Evolutionary conservation across 2,888 invertebrate species (phyloP), one percentile per base, ranked within the genome.

Genomic region (Entomobrya multifasciata): DNA sequence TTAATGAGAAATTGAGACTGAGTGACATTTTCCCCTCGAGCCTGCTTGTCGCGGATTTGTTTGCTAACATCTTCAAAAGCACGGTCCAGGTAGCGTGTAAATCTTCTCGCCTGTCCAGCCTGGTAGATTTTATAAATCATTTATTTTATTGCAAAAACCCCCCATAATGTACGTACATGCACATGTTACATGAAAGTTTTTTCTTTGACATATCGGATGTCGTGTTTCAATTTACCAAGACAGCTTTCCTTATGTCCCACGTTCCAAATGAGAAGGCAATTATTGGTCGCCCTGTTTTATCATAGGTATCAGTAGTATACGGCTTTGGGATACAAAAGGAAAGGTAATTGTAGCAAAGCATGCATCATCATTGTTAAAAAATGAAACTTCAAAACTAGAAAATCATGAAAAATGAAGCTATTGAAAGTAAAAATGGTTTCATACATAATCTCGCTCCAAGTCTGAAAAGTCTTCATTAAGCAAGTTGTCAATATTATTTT

Each of bases 1-100:
- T 81, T 70, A 36, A 88, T 88, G 15, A 88, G 81, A 36, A 88
- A 88, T 30, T 85, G 80, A 27, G 87, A 44, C 70, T 88, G 87
- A 49, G 87, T 88, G 57, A 88, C 87, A 88, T 88, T 88, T 81
- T 85, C 84, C n/a, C 87, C 87, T 49, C 81, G 17, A 10, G 84
- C 65, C 17, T 88, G 84, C 44, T 81, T 85, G 17, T 85, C 85
- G 20, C 87, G 74, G 57, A 88, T 88, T 85, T 88, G 76, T 36
- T 57, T 65, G 30, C 62, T 77, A 17, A 80, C 87, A 49, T 77
- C 77, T 30, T 88, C 87, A 62, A 88, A 88, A 8, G 82, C 87
- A 49, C 81, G 78, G 62, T 88, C 87, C 81, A 88, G 44, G 70
- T 85, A 88, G 49, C 87, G 84, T 17, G 85, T 85, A 30, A 88